phyloP scores from a whole-genome alignment of 2,888 invertebrate species.

The Philopedon plagiatum region DNA sequence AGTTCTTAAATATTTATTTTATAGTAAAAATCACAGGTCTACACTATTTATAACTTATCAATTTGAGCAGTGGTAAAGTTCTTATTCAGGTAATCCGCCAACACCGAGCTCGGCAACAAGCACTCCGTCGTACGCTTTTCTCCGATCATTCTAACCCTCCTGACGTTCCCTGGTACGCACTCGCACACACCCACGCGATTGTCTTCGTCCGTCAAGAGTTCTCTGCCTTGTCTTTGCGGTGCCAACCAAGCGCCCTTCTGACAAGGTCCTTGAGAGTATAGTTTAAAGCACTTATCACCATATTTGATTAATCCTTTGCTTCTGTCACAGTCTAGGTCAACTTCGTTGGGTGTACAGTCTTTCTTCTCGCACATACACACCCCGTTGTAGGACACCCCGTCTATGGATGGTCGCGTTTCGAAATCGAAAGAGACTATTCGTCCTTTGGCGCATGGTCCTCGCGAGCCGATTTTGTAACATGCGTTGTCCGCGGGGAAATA shows the following conservation, averaged over 20 bases:
- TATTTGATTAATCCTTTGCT: constrained; percentile 75
- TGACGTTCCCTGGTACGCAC: constrained; percentile 78
- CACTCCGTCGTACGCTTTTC: constrained; percentile 68
- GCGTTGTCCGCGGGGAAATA: constrained; percentile 82
- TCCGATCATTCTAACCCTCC: constrained; percentile 62
- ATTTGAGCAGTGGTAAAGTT: constrained; percentile 60
- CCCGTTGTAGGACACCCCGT: constrained; percentile 87
- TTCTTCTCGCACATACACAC: constrained; percentile 78
- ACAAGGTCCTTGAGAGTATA: constrained; percentile 86
- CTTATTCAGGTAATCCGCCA: constrained; percentile 77
- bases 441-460: constrained; percentile 81
- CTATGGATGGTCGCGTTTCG: constrained; percentile 81
- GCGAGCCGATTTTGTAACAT: constrained; percentile 84
- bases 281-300: constrained; percentile 78
- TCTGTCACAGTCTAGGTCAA: constrained; percentile 55
- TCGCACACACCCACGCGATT: constrained; percentile 67
- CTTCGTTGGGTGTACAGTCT: constrained; percentile 49
- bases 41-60: constrained; percentile 25
- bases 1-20: background rate
- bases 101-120: constrained; percentile 75
- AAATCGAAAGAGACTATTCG: constrained; percentile 88
- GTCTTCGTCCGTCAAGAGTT: constrained; percentile 51
- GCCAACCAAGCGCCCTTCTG: constrained; percentile 79
- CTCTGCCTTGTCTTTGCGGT: constrained; percentile 68
- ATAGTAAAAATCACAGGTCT: constrained; percentile 5